A percentile compares a stretch with the other conserved stretches of the same genome.
Conservation (phyloP, 1,140 invertebrate genomes). For the Tetragonula clypearis region DNA sequence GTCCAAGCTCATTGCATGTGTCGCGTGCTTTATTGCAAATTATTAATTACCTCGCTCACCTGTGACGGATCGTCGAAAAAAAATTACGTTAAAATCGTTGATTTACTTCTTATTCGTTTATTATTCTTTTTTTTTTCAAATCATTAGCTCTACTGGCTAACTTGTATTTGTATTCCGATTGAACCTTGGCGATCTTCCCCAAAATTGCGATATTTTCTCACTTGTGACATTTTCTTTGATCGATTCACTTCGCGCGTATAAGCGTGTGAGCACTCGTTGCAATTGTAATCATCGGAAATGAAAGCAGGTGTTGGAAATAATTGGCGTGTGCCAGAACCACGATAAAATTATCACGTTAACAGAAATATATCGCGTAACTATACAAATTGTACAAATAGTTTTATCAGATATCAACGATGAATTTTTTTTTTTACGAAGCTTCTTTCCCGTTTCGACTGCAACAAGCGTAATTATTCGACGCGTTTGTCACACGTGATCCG, state of each 20-base stretch:
- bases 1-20: neutral
- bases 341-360: neutral
- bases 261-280: too few relatives aligned
- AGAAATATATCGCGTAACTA: neutral
- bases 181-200: too few relatives aligned
- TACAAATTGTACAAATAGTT: neutral
- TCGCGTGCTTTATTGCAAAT: neutral
- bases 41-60: neutral
- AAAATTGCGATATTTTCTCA: too few relatives aligned
- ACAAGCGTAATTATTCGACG: neutral
- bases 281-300: neutral
- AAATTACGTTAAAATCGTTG: neutral
- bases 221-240: too few relatives aligned
- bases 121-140: neutral
- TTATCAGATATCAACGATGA: neutral
- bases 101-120: neutral
- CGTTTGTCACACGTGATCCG: neutral
- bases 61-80: neutral
- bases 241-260: too few relatives aligned
- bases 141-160: neutral
- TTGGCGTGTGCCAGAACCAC: neutral
- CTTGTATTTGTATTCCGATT: too few relatives aligned
- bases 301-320: constrained; percentile 1
- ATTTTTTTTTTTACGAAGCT: neutral
- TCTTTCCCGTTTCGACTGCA: neutral